Evolutionary conservation across 2,888 invertebrate genomes (phyloP), one percentile per base, ranked within the genome.

Genomic region (Drosophila colorata): DNA sequence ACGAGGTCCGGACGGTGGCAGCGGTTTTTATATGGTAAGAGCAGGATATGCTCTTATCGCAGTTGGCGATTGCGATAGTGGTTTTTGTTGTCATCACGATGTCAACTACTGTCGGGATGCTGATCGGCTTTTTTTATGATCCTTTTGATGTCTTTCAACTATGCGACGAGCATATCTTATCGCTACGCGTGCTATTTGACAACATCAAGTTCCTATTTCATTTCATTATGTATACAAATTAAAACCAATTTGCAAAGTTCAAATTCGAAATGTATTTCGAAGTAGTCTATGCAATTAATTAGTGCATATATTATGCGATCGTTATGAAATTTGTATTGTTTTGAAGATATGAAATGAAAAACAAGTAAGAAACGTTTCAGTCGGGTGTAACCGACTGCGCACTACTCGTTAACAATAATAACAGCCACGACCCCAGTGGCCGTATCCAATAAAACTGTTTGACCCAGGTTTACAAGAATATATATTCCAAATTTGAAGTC

Each of bases 141-240:
- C 67, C 65, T 68, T 65, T 43, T 65, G 51, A 64, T 51, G 66
- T 67, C 14, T 38, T n/a, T 37, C 11, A 9, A 20, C 4, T 28
- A 16, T 2, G 28, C 2, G 33, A 4, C 8, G 20, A 41, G 11
- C 20, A 14, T 44, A 25, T 37, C 28, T 37, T 47, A 44, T 44
- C 44, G 2, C 13, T 6, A n/a, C 28, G 4, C n/a, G 28, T 14
- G 16, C 5, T 7, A 11, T 5, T 1, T 13, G 13, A 43, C 53
- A 53, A 43, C 13, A 13, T 31, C 18, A 14, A 14, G 14, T 47
- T 25, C 18, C 14, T 28, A 4, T 38, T 47, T 41, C 16, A 41
- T 35, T 55, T 64, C n/a, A 41, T n/a, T 18, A 53, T 16, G 9
- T 18, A 14, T 16, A 7, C n/a, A 23, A 53, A 48, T 44, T 35